These are phyloP conservation scores for Himalopsyche kuldschensis DNA, from an alignment of 2,888 invertebrate species.

Conservation along the genomic window DNA sequence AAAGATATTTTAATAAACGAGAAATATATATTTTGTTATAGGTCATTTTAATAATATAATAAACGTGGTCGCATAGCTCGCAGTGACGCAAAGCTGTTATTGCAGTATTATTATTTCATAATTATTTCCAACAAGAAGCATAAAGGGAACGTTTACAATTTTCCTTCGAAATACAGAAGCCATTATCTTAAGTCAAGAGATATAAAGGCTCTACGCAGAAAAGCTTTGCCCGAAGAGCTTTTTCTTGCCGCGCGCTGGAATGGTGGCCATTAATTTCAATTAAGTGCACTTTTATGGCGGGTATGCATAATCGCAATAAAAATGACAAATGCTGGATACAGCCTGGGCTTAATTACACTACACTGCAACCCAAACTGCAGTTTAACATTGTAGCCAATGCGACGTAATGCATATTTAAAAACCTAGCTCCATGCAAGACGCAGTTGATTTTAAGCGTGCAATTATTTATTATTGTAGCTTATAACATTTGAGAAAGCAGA, in stretches of 20 bases:
- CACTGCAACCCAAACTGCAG: conserved; percentile 4
- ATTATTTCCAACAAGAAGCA: neutral
- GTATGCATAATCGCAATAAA: neutral
- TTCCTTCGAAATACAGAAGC: neutral
- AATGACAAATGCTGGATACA: neutral
- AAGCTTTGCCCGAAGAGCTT: neutral
- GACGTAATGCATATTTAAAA: neutral
- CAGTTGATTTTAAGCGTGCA: too few relatives aligned
- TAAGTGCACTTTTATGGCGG: neutral
- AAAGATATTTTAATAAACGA: too few relatives aligned
- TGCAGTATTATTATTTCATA: neutral
- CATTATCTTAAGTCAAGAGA: neutral
- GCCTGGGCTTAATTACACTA: neutral
- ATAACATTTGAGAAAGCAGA: too few relatives aligned
- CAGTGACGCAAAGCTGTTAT: neutral
- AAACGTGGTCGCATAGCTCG: too few relatives aligned
- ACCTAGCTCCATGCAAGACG: too few relatives aligned
- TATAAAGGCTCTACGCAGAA: neutral
- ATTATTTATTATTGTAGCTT: too few relatives aligned
- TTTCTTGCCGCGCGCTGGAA: neutral
- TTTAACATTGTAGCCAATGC: neutral
- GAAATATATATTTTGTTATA: too few relatives aligned
- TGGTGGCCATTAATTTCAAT: neutral
- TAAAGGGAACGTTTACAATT: neutral
- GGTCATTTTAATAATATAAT: too few relatives aligned